Base-by-base conservation (phyloP, 2,113 vertebrate species). In the Platichthys stellatus region DNA sequence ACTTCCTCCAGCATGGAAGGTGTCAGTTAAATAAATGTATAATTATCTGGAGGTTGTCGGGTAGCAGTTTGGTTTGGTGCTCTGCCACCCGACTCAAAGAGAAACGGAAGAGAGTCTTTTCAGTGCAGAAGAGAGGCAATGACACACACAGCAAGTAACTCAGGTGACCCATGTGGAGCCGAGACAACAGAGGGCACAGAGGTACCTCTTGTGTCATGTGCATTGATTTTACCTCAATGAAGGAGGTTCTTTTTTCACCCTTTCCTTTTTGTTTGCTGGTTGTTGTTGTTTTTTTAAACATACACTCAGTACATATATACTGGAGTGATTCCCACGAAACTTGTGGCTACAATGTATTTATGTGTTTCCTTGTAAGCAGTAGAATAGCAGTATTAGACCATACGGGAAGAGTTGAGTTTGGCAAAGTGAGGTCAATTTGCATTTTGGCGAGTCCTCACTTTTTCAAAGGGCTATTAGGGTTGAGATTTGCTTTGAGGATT, bases 21-120 rank as follows among this genome's bases (percentile, higher is more conserved):
- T 80, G 86, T 83, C 81, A 76, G 65, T 81, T 81, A 83, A 85
- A 89, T 78, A 83, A 75, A 85, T 72, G 63, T 72, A 64, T 71
- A 85, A 85, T 82, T 76, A 84, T 76, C 69, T 67, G 57, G 63
- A 70, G 79, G 76, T 72, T 86, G 79, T 77, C 61, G 45, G 63
- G 58, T 73, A 54, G 75, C 43, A 63, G 57, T 71, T 68, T 51
- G 78, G 59, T 56, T 56, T 12, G 0, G 31, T 11, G 28, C 53
- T 5, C 23, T 23, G 3, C 23, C 15, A 21, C 10, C 69, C 45
- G 10, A 78, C 20, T 63, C 26, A 64, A 69, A 77, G 38, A 51
- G 56, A 60, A 53, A 13, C 1, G 20, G n/a, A 76, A 49, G 4
- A 54, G 74, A 72, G 23, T 62, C 57, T 64, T 51, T 61, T 65